A percentile compares a stretch with the other conserved stretches of the same genome.
Evolutionary conservation across 2,797 vertebrate species (phyloP).

Genomic region (Cephalopachus bancanus): DNA sequence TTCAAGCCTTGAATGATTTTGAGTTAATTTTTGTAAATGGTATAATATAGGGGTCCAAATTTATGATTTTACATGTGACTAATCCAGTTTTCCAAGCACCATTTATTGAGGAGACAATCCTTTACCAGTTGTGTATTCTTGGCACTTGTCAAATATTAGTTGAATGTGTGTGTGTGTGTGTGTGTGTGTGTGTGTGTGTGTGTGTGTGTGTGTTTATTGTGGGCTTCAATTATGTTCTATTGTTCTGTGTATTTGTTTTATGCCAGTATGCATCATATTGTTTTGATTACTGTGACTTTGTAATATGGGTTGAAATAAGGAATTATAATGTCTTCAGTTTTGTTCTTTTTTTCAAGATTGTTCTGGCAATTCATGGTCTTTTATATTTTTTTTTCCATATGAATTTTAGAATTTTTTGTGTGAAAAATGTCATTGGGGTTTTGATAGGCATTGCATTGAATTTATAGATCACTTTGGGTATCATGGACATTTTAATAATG

Average conservation of each 20-base stretch:
- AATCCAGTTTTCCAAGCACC: neutral
- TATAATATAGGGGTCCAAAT: neutral
- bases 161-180: neutral
- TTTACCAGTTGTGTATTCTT: neutral
- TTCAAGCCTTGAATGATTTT: neutral
- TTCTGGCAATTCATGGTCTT: neutral
- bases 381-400: too few species aligned
- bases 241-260: neutral
- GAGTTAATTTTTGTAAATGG: neutral
- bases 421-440: neutral
- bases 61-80: neutral
- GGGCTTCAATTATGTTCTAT: neutral
- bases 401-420: neutral
- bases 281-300: neutral
- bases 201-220: neutral
- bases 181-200: neutral
- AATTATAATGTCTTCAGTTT: neutral
- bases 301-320: neutral
- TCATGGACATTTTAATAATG: neutral
- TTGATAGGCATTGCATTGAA: neutral
- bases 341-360: neutral
- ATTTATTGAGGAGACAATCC: neutral
- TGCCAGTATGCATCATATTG: neutral
- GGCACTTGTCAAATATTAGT: neutral
- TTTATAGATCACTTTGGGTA: neutral